Conservation (phyloP, 2,113 vertebrate species). For the Gnathonemus echidnorhynchus region DNA sequence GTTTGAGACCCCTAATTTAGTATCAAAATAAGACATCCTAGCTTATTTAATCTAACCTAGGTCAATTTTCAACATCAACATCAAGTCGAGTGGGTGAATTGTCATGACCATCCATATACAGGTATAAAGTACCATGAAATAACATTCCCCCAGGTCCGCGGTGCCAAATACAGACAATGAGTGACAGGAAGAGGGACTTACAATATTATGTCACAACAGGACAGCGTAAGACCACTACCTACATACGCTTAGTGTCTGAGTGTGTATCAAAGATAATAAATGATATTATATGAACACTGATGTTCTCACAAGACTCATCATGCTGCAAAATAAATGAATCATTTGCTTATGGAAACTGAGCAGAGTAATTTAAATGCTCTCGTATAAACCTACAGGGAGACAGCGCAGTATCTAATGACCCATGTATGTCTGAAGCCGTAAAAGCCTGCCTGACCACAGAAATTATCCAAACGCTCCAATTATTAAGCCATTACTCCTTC, state of each 20-base stretch:
- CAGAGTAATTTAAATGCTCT: background rate
- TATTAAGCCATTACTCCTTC: background rate
- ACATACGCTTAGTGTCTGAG: background rate
- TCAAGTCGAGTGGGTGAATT: background rate
- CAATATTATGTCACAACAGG: background rate
- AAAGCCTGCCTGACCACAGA: background rate
- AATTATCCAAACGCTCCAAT: background rate
- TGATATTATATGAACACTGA: background rate
- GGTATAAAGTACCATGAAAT: background rate
- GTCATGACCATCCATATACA: background rate
- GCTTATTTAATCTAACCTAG: background rate
- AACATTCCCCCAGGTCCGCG: no score
- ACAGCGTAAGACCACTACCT: background rate
- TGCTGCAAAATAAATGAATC: background rate
- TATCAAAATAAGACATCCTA: background rate
- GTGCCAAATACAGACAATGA: background rate
- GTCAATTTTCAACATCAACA: background rate
- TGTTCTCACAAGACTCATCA: background rate
- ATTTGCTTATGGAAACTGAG: background rate
- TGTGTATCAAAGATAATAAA: background rate
- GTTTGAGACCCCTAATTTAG: background rate
- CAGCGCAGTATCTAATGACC: background rate
- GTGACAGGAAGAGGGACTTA: background rate
- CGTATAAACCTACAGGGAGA: background rate
- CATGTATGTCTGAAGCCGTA: background rate